Evolutionary conservation across 1,140 invertebrate genomes (phyloP).

Genomic region (Trinorchestia longiramus): DNA sequence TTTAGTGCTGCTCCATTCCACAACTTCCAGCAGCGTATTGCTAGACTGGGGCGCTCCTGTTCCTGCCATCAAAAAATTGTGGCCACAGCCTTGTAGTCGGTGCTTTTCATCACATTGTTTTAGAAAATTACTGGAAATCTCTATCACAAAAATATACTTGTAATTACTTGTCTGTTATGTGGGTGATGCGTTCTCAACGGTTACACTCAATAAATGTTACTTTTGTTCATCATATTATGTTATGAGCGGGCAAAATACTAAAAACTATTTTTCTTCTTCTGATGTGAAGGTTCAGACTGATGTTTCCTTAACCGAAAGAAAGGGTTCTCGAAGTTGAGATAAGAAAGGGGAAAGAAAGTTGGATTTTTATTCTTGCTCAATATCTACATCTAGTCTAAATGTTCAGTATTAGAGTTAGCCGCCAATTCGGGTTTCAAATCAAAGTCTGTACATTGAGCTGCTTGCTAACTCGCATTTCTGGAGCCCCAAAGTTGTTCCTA

Average conservation of each 20-base stretch:
- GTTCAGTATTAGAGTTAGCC: not conserved
- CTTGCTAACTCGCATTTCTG: not conserved
- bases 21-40: not conserved
- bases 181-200: not conserved
- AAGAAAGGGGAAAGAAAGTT: not conserved
- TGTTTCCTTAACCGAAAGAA: not conserved
- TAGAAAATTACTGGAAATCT: not conserved
- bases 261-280: too few species aligned
- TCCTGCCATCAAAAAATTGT: not conserved
- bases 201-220: not conserved
- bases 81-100: not conserved
- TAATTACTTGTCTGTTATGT: not conserved
- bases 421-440: not conserved
- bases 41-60: not conserved
- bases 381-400: not conserved
- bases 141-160: not conserved
- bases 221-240: not conserved
- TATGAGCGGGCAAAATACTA: too few species aligned
- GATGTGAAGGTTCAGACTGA: not conserved
- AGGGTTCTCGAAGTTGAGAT: not conserved
- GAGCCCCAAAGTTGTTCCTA: not conserved
- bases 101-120: not conserved
- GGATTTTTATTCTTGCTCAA: not conserved
- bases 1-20: not conserved
- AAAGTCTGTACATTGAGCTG: not conserved